Conservation (phyloP, 2,113 vertebrate species). For the Dasypus novemcinctus region DNA sequence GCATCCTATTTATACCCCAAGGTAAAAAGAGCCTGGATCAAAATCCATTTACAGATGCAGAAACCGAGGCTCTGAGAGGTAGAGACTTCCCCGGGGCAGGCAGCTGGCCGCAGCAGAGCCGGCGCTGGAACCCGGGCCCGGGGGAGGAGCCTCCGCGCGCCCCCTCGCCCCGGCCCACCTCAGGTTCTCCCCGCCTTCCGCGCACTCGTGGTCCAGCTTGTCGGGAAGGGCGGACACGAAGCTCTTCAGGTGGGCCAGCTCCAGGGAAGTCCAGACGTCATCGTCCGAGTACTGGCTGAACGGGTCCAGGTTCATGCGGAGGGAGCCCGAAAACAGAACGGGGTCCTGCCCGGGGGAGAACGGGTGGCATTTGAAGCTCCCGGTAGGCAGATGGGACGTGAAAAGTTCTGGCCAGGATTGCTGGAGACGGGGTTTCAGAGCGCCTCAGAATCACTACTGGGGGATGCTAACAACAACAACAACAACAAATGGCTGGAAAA, state of each 20-base stretch:
- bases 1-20: fast-evolving
- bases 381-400: fast-evolving
- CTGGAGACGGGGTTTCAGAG: neutral
- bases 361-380: fast-evolving
- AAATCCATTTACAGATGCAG: neutral
- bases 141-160: too few relatives aligned
- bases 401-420: neutral
- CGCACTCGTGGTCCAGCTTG: conserved; percentile 92
- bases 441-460: neutral
- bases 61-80: neutral
- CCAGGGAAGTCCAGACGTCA: conserved; percentile 92
- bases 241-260: conserved; percentile 92
- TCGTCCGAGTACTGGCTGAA: conserved; percentile 91
- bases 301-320: conserved; percentile 97
- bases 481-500: neutral
- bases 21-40: neutral
- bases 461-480: neutral
- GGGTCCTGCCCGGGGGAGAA: conserved; percentile 87
- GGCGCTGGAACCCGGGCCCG: neutral
- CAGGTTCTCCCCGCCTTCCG: conserved; percentile 96
- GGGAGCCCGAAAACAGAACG: conserved; percentile 93
- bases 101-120: fast-evolving
- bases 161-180: conserved; percentile 86
- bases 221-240: conserved; percentile 91
- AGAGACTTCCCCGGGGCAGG: neutral